Conservation (phyloP, 2,797 vertebrate species). For the Coluber constrictor region DNA sequence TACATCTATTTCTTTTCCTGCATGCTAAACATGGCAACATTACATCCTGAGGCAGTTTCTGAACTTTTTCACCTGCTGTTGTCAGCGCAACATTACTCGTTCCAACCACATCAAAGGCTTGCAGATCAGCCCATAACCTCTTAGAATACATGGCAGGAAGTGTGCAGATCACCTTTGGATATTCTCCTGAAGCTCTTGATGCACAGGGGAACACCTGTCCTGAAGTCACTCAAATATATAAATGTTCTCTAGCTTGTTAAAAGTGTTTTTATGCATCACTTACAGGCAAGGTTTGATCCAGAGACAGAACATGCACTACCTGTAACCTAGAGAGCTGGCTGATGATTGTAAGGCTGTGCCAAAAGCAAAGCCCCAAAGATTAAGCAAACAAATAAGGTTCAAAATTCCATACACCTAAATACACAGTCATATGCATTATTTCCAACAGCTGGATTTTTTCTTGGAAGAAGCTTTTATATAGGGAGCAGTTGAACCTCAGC, state of each 20-base stretch:
- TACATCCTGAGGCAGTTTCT: neutral
- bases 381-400: neutral
- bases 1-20: neutral
- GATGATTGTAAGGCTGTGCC: neutral
- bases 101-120: neutral
- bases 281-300: neutral
- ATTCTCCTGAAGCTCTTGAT: neutral
- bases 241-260: neutral
- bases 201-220: neutral
- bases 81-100: neutral
- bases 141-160: neutral
- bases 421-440: neutral
- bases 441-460: neutral
- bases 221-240: neutral
- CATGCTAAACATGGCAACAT: neutral
- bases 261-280: neutral
- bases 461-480: neutral
- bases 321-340: neutral
- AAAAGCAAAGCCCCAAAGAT: neutral
- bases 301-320: neutral
- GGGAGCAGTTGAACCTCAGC: neutral
- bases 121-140: neutral
- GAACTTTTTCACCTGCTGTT: accelerated
- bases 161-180: neutral
- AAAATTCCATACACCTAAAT: neutral